These are phyloP conservation scores for Hippocampus kuda DNA, from an alignment of 2,797 vertebrate genomes.

Conservation along the genomic window DNA sequence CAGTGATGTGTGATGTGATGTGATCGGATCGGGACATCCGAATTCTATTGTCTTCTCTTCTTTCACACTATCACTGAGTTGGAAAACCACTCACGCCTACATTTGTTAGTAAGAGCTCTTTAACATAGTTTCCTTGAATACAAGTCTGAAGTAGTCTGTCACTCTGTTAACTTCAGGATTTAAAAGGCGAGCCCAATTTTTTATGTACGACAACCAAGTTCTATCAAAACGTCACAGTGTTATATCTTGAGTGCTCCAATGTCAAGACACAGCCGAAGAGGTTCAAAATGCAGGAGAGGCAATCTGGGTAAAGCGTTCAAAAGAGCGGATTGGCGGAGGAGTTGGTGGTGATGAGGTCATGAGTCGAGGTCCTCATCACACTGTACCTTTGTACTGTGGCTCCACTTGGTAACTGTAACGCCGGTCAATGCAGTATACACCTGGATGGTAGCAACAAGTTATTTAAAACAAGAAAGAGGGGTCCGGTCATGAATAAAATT, in stretches of 20 bases:
- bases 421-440: slow-evolving; percentile 74
- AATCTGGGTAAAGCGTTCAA: not conserved
- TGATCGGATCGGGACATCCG: no score
- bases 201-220: not conserved
- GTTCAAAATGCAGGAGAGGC: slow-evolving; percentile 5
- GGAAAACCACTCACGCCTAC: no score
- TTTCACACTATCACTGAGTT: no score
- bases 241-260: not conserved
- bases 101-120: no score
- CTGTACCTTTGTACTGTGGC: slow-evolving; percentile 84
- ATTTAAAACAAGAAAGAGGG: not conserved
- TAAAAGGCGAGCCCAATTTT: no score
- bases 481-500: not conserved
- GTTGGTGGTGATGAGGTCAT: slow-evolving; percentile 12
- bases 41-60: no score
- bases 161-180: no score
- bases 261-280: slow-evolving; percentile 2
- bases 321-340: slow-evolving; percentile 12
- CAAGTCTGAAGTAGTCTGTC: no score
- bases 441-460: slow-evolving; percentile 49
- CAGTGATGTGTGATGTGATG: no score
- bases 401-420: slow-evolving; percentile 84
- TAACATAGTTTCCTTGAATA: no score
- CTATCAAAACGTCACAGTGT: not conserved
- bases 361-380: not conserved